These are phyloP conservation scores for Dreissena rostriformis DNA, from an alignment of 1,140 invertebrate species.

Conservation along the genomic window DNA sequence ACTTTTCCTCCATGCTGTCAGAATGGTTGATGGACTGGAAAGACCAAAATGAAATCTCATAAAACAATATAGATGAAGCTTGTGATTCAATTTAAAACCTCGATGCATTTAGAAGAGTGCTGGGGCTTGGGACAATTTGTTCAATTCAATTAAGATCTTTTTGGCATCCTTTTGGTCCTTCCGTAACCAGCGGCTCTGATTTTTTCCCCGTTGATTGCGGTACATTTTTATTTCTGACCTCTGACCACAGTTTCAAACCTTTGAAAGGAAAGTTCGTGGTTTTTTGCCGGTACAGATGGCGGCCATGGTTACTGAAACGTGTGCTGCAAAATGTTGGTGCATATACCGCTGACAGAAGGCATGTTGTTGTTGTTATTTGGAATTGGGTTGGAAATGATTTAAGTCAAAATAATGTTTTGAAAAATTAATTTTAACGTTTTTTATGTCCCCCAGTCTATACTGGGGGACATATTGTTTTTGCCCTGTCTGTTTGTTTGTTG, in stretches of 20 bases:
- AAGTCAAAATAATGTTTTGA: too few relatives aligned
- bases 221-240: neutral
- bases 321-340: too few relatives aligned
- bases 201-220: neutral
- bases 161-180: neutral
- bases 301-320: too few relatives aligned
- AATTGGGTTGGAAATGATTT: too few relatives aligned
- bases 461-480: too few relatives aligned
- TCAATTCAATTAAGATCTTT: slow-evolving; percentile 5
- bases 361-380: too few relatives aligned
- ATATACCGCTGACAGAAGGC: too few relatives aligned
- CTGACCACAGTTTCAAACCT: neutral
- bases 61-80: slow-evolving; percentile 51
- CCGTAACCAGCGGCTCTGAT: neutral
- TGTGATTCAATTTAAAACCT: slow-evolving; percentile 45
- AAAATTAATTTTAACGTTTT: too few relatives aligned
- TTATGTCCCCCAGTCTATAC: too few relatives aligned
- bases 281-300: too few relatives aligned
- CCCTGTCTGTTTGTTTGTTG: too few relatives aligned
- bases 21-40: slow-evolving; percentile 14
- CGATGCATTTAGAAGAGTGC: slow-evolving; percentile 15
- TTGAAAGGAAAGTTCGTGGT: too few relatives aligned
- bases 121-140: neutral
- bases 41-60: slow-evolving; percentile 23
- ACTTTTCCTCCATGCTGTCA: slow-evolving; percentile 39